Base-by-base conservation (phyloP, 2,797 vertebrate genomes). In the Catostomus latipinnis region DNA sequence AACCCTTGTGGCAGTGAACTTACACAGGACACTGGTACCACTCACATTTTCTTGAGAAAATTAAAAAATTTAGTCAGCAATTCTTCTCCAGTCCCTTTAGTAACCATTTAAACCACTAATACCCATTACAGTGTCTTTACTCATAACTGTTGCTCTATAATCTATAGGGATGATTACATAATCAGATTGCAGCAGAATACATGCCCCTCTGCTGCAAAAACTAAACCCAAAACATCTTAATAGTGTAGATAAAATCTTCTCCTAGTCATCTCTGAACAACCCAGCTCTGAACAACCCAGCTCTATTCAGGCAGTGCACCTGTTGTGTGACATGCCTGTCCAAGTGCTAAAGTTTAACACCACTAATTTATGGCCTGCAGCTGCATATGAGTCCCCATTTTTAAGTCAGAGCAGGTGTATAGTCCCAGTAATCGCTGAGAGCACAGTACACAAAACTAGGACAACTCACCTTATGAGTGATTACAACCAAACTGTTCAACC, bases 291-390 rank as follows among this genome's bases (percentile, higher is more conserved):
- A 82, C 74, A 72, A 74, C 81, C 72, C 85, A 58, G 84, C 87
- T 89, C 91, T 88, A 90, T 91, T 87, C 87, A 82, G 86, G 73
- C 72, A 76, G 85, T 88, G 88, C 92, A 93, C 92, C 91, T 94
- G 93, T 93, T 92, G 82, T 89, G 86, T 78, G 72, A 84, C 84
- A 89, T 76, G 86, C 84, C 88, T 89, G 89, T 89, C 88, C 87
- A 88, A 75, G 34, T 34, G 34, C 4, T 34, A 34, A 34, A 34
- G 45, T 91, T 93, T 92, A 90, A 89, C 86, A 57, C 89, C 87
- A 84, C 90, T 88, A 82, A 93, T 93, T 93, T 93, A 94, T 88
- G 63, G 87, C 85, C 82, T 90, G 90, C 92, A 93, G 92, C 92
- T 93, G 92, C 90, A 88, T 87, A 56, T 82, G 82, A 91, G 90